Conservation (phyloP, 2,888 invertebrate genomes). For the Campoplex capitator region DNA sequence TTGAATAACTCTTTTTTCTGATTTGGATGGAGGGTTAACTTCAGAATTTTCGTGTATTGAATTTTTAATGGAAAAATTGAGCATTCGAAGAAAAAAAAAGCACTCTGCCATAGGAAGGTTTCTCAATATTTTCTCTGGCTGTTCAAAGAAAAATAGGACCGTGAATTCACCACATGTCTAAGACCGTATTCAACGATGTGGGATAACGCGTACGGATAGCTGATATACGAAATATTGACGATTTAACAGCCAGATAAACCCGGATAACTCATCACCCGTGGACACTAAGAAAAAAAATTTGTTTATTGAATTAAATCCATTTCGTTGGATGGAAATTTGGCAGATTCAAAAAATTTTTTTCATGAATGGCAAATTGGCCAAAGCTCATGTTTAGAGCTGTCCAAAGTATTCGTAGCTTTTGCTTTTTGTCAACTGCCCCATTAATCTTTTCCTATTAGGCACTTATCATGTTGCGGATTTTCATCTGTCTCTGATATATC, state of each 20-base stretch:
- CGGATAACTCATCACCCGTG: background rate
- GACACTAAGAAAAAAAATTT: too few species aligned
- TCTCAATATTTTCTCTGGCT: background rate
- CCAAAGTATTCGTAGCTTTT: too few species aligned
- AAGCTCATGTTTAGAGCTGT: too few species aligned
- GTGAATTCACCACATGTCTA: background rate
- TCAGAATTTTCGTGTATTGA: conserved; percentile 40
- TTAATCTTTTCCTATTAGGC: too few species aligned
- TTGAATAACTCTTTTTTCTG: conserved; percentile 51
- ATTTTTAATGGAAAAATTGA: conserved; percentile 48
- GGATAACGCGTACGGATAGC: background rate
- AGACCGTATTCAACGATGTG: background rate
- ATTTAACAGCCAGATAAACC: background rate
- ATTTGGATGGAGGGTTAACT: background rate
- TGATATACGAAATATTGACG: conserved; percentile 7
- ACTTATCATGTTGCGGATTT: too few species aligned
- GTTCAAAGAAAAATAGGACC: background rate
- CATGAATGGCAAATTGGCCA: too few species aligned
- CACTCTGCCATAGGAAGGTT: background rate
- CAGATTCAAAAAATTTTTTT: too few species aligned
- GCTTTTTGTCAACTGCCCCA: too few species aligned
- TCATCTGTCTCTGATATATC: too few species aligned
- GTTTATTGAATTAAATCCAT: too few species aligned
- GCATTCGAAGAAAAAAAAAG: conserved; percentile 9
- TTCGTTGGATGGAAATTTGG: too few species aligned